Evolutionary conservation across 2,888 invertebrate genomes (phyloP).

Genomic region (Linnaemya tessellans): DNA sequence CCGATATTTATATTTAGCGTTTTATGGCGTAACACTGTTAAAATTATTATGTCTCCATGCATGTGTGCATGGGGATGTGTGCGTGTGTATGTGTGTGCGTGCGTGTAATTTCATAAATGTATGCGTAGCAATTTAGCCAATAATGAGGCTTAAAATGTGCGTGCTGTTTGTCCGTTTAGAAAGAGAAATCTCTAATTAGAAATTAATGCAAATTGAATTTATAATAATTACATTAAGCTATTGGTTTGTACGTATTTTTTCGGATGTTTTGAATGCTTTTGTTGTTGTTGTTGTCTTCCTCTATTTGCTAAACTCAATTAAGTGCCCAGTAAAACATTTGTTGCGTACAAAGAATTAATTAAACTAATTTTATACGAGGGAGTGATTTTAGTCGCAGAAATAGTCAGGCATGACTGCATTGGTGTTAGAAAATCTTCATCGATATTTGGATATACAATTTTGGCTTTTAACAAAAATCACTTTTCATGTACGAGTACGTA

Average conservation of each 20-base stretch:
- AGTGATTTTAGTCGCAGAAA: slow-evolving; percentile 18
- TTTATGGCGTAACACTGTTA: slow-evolving; percentile 44
- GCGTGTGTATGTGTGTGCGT: neutral
- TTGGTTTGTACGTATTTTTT: slow-evolving; percentile 19
- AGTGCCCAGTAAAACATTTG: slow-evolving; percentile 49
- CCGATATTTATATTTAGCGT: slow-evolving; percentile 48
- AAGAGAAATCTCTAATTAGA: slow-evolving; percentile 64
- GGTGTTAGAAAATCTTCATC: neutral
- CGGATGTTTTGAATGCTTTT: neutral
- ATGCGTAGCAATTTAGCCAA: slow-evolving; percentile 50
- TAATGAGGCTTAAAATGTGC: slow-evolving; percentile 62
- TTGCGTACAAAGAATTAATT: slow-evolving; percentile 47
- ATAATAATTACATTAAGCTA: slow-evolving; percentile 60
- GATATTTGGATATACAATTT: slow-evolving; percentile 1
- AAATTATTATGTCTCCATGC: neutral
- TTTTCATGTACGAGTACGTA: too few relatives aligned
- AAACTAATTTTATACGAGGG: slow-evolving; percentile 37
- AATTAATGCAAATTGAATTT: slow-evolving; percentile 68
- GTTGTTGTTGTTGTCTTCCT: slow-evolving; percentile 7
- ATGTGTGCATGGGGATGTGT: neutral
- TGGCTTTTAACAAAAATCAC: neutral
- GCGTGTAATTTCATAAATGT: neutral
- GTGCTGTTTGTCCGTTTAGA: slow-evolving; percentile 60
- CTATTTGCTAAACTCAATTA: slow-evolving; percentile 58
- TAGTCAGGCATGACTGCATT: neutral